Percentiles rank a stretch among this genome's conserved stretches.
Evolutionary conservation across 2,797 vertebrate genomes (phyloP).

Genomic region (Lepilemur septentrionalis): DNA sequence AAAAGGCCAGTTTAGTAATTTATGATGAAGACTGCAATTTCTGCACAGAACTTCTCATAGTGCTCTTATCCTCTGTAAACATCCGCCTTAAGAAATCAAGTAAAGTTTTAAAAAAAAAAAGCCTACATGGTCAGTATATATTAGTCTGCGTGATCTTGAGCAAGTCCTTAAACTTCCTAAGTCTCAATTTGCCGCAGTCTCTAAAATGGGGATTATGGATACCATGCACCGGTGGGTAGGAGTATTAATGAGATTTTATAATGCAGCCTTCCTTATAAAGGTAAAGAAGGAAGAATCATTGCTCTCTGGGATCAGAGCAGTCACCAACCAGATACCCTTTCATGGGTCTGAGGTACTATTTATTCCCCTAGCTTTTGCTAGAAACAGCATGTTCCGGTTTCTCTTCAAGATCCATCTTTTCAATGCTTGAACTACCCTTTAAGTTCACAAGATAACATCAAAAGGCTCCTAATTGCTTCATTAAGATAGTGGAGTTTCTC

Average conservation of each 20-base stretch:
- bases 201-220: not conserved
- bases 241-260: not conserved
- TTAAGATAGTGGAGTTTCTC: not conserved
- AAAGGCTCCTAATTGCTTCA: not conserved
- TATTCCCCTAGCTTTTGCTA: not conserved
- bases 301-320: not conserved
- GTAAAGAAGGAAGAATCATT: not conserved
- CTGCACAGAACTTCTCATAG: not conserved
- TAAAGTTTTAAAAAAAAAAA: not conserved
- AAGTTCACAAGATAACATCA: not conserved
- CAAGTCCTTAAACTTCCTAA: not conserved
- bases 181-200: not conserved
- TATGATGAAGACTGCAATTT: not conserved
- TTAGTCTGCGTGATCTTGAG: not conserved
- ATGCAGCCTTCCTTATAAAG: not conserved
- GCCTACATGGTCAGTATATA: not conserved
- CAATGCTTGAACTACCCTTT: not conserved
- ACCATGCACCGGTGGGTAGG: not conserved
- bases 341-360: not conserved
- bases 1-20: slow-evolving; percentile 9
- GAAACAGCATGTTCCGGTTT: not conserved
- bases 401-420: slow-evolving; percentile 30
- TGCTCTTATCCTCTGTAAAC: not conserved
- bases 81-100: slow-evolving; percentile 3
- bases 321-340: not conserved